phyloP scores from a whole-genome alignment of 2,888 invertebrate species.

The Sphinx pinastri region DNA sequence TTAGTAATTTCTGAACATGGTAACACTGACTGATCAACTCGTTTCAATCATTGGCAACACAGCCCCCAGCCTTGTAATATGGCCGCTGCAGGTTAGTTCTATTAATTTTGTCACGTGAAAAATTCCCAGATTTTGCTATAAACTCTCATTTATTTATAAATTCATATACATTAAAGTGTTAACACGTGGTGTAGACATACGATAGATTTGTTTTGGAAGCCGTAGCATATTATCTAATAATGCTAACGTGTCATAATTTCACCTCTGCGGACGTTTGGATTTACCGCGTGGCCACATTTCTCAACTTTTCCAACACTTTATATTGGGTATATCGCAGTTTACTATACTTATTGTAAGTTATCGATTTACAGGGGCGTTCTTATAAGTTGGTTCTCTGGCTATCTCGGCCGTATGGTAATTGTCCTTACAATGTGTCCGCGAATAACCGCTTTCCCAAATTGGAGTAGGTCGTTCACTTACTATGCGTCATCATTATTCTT shows the following conservation, averaged over 20 bases:
- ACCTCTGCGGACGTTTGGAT: slow-evolving; percentile 81
- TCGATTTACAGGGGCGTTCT: slow-evolving; percentile 31
- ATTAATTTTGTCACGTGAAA: slow-evolving; percentile 82
- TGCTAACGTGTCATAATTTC: slow-evolving; percentile 83
- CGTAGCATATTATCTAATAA: slow-evolving; percentile 66
- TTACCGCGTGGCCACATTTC: slow-evolving; percentile 84
- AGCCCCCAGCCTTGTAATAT: slow-evolving; percentile 85
- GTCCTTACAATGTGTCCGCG: slow-evolving; percentile 56
- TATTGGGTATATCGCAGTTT: slow-evolving; percentile 45
- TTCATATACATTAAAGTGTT: slow-evolving; percentile 31
- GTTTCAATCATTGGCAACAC: slow-evolving; percentile 70
- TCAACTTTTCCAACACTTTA: slow-evolving; percentile 55
- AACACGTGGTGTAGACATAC: neutral
- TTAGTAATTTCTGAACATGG: slow-evolving; percentile 27
- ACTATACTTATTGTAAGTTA: slow-evolving; percentile 40
- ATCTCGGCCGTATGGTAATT: slow-evolving; percentile 45
- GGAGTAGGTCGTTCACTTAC: slow-evolving; percentile 74
- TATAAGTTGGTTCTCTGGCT: slow-evolving; percentile 45
- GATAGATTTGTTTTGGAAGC: slow-evolving; percentile 35
- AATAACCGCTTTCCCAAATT: slow-evolving; percentile 77
- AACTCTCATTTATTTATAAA: slow-evolving; percentile 44
- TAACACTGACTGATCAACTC: slow-evolving; percentile 37
- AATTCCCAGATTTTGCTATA: slow-evolving; percentile 50
- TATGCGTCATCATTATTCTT: slow-evolving; percentile 77
- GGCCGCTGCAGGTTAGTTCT: slow-evolving; percentile 89